Evolutionary conservation across 2,888 invertebrate genomes (phyloP).

Genomic region (Dolichopus griseipennis): DNA sequence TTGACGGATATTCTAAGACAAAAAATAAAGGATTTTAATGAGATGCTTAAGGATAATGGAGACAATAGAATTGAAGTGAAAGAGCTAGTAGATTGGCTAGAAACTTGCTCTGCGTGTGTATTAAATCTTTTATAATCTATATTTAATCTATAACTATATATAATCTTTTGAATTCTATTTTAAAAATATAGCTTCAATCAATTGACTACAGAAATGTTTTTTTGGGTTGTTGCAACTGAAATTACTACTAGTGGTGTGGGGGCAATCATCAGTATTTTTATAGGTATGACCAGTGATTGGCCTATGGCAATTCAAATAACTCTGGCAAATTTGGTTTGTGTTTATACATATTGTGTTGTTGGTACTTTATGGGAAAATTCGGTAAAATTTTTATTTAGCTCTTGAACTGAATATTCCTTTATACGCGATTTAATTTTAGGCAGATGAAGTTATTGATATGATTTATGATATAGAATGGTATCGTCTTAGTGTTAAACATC

Average conservation of each 20-base stretch:
- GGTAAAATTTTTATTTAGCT: neutral
- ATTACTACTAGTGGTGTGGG: neutral
- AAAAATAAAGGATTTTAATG: too few species aligned
- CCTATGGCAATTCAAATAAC: neutral
- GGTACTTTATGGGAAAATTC: neutral
- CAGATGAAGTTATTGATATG: neutral
- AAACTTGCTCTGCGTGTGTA: too few species aligned
- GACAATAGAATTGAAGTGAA: too few species aligned
- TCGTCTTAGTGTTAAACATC: neutral
- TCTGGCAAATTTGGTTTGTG: neutral
- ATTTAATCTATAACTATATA: too few species aligned
- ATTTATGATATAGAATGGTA: conserved; percentile 12
- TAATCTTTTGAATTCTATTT: too few species aligned
- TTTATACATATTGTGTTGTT: neutral
- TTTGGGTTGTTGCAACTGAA: neutral
- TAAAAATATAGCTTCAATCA: too few species aligned
- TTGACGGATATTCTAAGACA: too few species aligned
- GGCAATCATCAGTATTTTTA: neutral
- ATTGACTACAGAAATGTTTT: neutral
- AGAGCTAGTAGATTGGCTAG: too few species aligned
- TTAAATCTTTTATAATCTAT: too few species aligned
- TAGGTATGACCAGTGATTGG: neutral
- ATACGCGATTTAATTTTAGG: neutral
- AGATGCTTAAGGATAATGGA: too few species aligned
- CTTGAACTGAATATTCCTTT: neutral